A percentile compares a stretch with the other conserved stretches of the same genome.
These are phyloP conservation scores for Speoplatyrhinus poulsoni DNA, from an alignment of 2,113 vertebrate genomes.

Conservation along the genomic window DNA sequence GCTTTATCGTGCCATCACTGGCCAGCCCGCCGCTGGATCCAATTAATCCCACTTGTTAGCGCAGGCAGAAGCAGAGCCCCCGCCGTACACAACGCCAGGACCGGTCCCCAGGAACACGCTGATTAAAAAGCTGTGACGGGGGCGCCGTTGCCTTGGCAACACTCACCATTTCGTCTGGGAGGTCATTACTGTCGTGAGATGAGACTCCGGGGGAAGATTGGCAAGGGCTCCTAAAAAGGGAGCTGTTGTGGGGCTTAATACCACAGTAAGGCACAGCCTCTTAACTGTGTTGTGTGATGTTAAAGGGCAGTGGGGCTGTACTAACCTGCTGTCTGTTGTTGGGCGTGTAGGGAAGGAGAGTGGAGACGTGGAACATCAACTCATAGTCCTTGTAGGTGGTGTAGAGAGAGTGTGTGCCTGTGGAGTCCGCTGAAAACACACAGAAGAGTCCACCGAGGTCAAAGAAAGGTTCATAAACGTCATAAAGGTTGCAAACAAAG, in stretches of 20 bases:
- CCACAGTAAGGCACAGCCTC: slow-evolving; percentile 8
- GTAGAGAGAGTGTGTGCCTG: slow-evolving; percentile 95
- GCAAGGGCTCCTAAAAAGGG: slow-evolving; percentile 33
- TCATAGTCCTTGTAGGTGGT: slow-evolving; percentile 98
- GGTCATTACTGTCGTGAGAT: slow-evolving; percentile 61
- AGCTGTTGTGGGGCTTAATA: slow-evolving; percentile 46
- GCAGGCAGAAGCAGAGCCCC: slow-evolving; percentile 27
- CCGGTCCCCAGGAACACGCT: slow-evolving; percentile 41
- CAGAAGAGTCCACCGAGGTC: slow-evolving; percentile 5
- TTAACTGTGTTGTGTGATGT: slow-evolving; percentile 11
- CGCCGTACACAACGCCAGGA: slow-evolving; percentile 37
- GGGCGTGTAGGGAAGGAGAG: slow-evolving; percentile 94
- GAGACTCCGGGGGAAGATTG: slow-evolving; percentile 45
- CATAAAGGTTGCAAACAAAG: not conserved
- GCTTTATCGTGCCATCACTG: slow-evolving; percentile 32
- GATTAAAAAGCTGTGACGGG: slow-evolving; percentile 57
- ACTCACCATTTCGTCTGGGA: slow-evolving; percentile 37
- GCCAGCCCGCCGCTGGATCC: slow-evolving; percentile 27
- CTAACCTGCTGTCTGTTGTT: slow-evolving; percentile 96
- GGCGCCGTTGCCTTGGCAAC: slow-evolving; percentile 56
- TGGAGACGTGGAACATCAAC: slow-evolving; percentile 98
- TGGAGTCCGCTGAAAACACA: slow-evolving; percentile 88
- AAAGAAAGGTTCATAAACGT: slow-evolving; percentile 4
- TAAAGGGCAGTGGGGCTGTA: slow-evolving; percentile 5
- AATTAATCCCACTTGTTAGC: slow-evolving; percentile 56